These are phyloP conservation scores for Eremobia ochroleuca DNA, from an alignment of 2,888 invertebrate genomes.

Conservation along the genomic window DNA sequence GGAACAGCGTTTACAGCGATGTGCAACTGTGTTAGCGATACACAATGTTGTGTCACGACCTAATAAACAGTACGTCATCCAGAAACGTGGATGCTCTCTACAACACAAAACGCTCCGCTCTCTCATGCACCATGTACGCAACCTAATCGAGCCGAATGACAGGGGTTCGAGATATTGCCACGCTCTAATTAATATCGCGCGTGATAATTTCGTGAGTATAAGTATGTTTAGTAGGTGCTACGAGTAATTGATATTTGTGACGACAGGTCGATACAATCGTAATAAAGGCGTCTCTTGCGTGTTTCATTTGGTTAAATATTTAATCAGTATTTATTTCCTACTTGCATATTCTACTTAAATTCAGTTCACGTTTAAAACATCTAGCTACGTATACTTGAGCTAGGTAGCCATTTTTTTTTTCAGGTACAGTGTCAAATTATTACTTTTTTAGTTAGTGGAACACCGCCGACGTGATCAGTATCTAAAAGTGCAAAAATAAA, in stretches of 20 bases:
- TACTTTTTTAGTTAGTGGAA: not conserved
- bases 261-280: slow-evolving; percentile 26
- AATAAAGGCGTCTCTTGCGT: not conserved
- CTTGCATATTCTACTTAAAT: not conserved
- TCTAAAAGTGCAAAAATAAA: not conserved
- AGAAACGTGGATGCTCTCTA: not conserved
- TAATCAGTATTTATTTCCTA: not conserved
- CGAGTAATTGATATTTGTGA: slow-evolving; percentile 63
- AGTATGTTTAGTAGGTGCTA: slow-evolving; percentile 55
- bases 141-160: slow-evolving; percentile 55
- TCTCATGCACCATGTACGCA: not conserved
- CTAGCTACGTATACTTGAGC: not conserved
- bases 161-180: slow-evolving; percentile 63
- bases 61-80: not conserved
- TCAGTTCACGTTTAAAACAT: not conserved
- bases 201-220: slow-evolving; percentile 71
- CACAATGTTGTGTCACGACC: not conserved
- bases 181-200: slow-evolving; percentile 79
- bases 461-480: not conserved
- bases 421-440: not conserved
- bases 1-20: not conserved
- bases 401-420: not conserved
- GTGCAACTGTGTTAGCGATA: too few relatives aligned
- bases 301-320: slow-evolving; percentile 1
- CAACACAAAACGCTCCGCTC: slow-evolving; percentile 5